Evolutionary conservation across 2,888 invertebrate genomes (phyloP), one percentile per base, ranked within the genome.

Genomic region (Lacanobia oleracea): DNA sequence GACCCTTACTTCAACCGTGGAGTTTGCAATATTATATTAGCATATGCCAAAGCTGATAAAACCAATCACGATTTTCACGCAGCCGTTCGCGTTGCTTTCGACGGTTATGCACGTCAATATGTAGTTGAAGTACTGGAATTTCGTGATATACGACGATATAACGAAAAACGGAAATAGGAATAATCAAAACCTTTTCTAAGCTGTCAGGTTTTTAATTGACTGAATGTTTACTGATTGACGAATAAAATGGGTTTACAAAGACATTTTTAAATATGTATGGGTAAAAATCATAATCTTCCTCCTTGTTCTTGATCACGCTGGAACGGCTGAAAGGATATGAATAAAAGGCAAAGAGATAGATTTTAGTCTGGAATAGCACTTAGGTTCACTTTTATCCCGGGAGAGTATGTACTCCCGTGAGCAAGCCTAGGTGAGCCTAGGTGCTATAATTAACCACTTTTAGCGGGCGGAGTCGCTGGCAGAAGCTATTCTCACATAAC

Each of bases 11-110:
- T 21, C 27, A 66, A 61, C 56, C 14, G 40, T 53, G 48, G 37
- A 71, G 68, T 72, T 66, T 72, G 81, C 71, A 77, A 74, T 65
- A 77, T 57, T 21, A 65, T 67, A 84, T 82, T 78, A 78, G 68
- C 82, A 84, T 81, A 78, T 51, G 79, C 65, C 57, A 69, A 72
- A 57, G 60, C 66, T 84, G 69, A 83, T 82, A 72, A 70, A 72
- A 70, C 73, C 56, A 76, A 83, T 79, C 67, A 68, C 67, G 64
- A 68, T 68, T 70, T 81, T 81, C 75, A 83, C 79, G 50, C 65
- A 54, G 43, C 21, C 33, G 33, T 68, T 37, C 33, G 60, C 48
- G 48, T 81, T 18, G 56, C 57, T 82, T 80, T 78, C 82, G 5
- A 67, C 62, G 37, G n/a, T 18, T 51, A 27, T 21, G 37, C 4